Percentiles rank a stretch among this genome's conserved stretches.
These are phyloP conservation scores for Amphiura filiformis DNA, from an alignment of 35 echinoderm and acorn worm species.

Conservation along the genomic window DNA sequence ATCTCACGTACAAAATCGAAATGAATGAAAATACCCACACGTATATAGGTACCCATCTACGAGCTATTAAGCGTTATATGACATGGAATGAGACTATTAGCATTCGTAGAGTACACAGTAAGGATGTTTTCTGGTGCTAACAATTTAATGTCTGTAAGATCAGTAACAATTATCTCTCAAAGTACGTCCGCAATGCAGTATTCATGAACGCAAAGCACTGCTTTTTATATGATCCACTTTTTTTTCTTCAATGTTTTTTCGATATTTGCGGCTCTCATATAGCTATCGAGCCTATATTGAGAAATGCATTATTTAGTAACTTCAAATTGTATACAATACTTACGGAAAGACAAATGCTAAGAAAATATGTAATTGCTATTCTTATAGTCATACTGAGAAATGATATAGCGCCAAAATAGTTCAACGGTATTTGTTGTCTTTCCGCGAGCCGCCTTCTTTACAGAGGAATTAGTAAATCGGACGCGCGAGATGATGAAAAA, in stretches of 20 bases:
- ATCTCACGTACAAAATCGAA: not conserved
- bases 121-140: not conserved
- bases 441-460: not conserved
- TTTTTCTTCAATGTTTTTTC: not conserved
- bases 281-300: not conserved
- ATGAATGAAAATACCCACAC: not conserved
- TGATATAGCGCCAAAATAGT: not conserved
- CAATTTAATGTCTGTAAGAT: not conserved
- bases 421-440: not conserved
- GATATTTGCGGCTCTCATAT: not conserved
- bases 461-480: not conserved
- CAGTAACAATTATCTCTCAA: not conserved
- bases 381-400: not conserved
- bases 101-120: not conserved
- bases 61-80: slow-evolving; percentile 11
- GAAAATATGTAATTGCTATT: not conserved
- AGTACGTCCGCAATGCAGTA: not conserved
- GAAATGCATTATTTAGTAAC: not conserved
- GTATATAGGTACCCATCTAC: not conserved
- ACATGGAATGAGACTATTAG: slow-evolving; percentile 3
- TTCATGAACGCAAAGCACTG: not conserved
- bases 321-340: slow-evolving; percentile 5
- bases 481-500: not conserved
- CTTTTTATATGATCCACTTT: not conserved
- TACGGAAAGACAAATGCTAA: not conserved